Evolutionary conservation across 2,797 vertebrate genomes (phyloP).

Genomic region (Glossophaga mutica): DNA sequence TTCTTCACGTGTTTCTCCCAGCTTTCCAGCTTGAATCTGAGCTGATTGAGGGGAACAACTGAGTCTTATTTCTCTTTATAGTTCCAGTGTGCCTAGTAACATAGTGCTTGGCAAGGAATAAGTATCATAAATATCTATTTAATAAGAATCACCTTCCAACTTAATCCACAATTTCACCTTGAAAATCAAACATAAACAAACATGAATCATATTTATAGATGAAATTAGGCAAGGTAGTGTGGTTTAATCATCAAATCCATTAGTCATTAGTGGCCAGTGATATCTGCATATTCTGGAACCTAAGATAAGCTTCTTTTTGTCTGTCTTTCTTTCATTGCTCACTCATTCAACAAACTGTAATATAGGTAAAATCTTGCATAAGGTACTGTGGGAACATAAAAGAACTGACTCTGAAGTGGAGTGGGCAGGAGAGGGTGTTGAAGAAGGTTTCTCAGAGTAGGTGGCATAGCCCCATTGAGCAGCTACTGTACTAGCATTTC

Average conservation of each 20-base stretch:
- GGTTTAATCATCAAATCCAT: slow-evolving; percentile 18
- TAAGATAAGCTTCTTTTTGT: slow-evolving; percentile 46
- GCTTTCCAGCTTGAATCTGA: slow-evolving; percentile 1
- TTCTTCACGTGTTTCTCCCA: slow-evolving; percentile 24
- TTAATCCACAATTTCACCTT: slow-evolving; percentile 48
- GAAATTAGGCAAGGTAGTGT: slow-evolving; percentile 43
- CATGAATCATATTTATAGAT: slow-evolving; percentile 43
- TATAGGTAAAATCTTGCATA: background rate
- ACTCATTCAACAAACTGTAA: slow-evolving; percentile 45
- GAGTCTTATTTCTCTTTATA: slow-evolving; percentile 13
- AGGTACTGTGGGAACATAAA: background rate
- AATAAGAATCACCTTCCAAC: slow-evolving; percentile 34
- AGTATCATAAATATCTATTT: slow-evolving; percentile 43
- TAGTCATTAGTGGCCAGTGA: slow-evolving; percentile 23
- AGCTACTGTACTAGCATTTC: slow-evolving; percentile 10
- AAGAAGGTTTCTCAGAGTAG: background rate
- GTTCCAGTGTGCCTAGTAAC: slow-evolving; percentile 8
- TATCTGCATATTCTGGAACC: slow-evolving; percentile 20
- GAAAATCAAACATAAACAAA: slow-evolving; percentile 57
- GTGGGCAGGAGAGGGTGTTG: background rate
- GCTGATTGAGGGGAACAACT: background rate
- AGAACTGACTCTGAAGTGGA: background rate
- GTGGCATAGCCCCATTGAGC: background rate
- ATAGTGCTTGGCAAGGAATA: slow-evolving; percentile 24
- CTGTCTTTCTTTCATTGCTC: slow-evolving; percentile 23